Evolutionary conservation across 1,140 invertebrate species (phyloP).

Genomic region (Notospermus geniculatus): DNA sequence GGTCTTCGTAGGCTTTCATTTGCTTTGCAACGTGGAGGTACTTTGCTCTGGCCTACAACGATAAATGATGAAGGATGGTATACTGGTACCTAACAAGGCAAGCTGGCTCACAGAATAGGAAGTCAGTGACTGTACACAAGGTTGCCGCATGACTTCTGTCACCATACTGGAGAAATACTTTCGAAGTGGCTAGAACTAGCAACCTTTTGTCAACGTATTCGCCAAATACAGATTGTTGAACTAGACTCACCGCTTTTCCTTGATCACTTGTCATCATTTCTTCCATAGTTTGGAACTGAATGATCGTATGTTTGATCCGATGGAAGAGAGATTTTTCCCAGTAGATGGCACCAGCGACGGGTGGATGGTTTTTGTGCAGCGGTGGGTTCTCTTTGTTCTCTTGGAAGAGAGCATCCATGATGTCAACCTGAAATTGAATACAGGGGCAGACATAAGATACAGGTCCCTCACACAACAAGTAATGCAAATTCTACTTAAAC

Average conservation of each 20-base stretch:
- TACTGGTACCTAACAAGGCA: neutral
- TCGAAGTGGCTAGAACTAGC: neutral
- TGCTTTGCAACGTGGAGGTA: slow-evolving; percentile 72
- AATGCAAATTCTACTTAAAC: neutral
- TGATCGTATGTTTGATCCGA: slow-evolving; percentile 72
- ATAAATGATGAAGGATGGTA: neutral
- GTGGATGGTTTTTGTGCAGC: slow-evolving; percentile 72
- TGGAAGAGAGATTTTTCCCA: slow-evolving; percentile 78
- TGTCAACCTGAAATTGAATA: slow-evolving; percentile 39
- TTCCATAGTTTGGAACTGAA: slow-evolving; percentile 72
- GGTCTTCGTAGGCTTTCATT: slow-evolving; percentile 75
- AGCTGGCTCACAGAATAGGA: neutral
- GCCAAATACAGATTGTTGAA: neutral
- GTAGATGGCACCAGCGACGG: slow-evolving; percentile 74
- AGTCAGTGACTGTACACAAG: neutral
- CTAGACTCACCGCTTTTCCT: slow-evolving; percentile 59
- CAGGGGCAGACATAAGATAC: too few species aligned
- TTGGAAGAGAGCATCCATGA: slow-evolving; percentile 60
- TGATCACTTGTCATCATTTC: slow-evolving; percentile 74
- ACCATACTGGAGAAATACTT: neutral
- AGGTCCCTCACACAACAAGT: neutral
- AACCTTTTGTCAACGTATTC: too few species aligned
- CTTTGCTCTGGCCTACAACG: slow-evolving; percentile 67
- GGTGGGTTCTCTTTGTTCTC: slow-evolving; percentile 68
- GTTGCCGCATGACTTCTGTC: neutral